Conservation (phyloP, 2,113 vertebrate species). For the Anarhynchus alexandrinus region DNA sequence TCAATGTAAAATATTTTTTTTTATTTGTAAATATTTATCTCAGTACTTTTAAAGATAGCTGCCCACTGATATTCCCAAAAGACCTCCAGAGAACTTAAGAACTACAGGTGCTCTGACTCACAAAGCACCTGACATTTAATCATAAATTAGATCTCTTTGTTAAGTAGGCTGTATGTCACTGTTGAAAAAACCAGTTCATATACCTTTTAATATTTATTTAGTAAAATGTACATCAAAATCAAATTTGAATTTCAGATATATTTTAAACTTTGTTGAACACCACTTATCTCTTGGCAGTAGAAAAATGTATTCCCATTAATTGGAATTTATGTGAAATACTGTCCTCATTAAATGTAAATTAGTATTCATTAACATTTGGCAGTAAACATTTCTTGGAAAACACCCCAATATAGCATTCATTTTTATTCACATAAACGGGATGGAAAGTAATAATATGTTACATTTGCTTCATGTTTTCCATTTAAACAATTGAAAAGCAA, state of each 20-base stretch:
- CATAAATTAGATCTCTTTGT: not conserved
- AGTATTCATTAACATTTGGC: not conserved
- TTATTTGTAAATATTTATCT: not conserved
- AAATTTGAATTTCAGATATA: not conserved
- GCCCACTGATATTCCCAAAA: not conserved
- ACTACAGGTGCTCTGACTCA: not conserved
- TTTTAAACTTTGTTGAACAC: not conserved
- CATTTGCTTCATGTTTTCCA: not conserved
- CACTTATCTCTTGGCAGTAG: not conserved
- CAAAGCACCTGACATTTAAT: not conserved
- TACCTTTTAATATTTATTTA: not conserved
- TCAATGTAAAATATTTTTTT: not conserved
- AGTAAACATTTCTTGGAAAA: not conserved
- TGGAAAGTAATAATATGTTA: not conserved
- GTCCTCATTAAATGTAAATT: not conserved
- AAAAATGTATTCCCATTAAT: not conserved
- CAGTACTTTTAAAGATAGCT: not conserved
- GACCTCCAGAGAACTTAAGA: not conserved
- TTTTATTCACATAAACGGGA: not conserved
- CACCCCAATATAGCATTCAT: not conserved
- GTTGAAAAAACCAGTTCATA: not conserved
- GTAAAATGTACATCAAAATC: not conserved
- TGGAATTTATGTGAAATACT: not conserved
- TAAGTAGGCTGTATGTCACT: not conserved
- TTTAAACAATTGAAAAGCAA: not conserved